Evolutionary conservation across 2,113 vertebrate species (phyloP), one percentile per base, ranked within the genome.

Genomic region (Pachycephala philippinensis): DNA sequence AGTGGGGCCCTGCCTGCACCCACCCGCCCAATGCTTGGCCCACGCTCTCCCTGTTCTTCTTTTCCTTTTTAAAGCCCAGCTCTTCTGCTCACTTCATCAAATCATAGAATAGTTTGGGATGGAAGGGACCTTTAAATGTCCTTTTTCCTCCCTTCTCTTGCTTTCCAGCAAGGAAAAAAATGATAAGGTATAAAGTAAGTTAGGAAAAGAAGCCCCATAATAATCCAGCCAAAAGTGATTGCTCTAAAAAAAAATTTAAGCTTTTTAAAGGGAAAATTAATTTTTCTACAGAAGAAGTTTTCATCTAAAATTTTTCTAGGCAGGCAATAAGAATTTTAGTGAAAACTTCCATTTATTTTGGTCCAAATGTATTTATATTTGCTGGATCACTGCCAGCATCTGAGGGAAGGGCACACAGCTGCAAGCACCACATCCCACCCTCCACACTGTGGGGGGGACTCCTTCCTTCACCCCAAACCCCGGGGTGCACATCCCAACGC

Each of bases 401-500:
- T 3, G 3, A 39, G 27, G 50, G 27, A 53, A 40, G 16, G 37
- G 28, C 8, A 3, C 16, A 6, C 0, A 1, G n/a, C 44, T 45
- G 7, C 3, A 1, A 57, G 37, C 28, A 37, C 39, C 33, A 19
- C 18, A 28, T 39, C 2, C 0, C 7, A 47, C 44, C 21, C 37
- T 60, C 24, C n/a, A 3, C 35, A 6, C 27, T 1, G 2, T 1
- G 13, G 45, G 45, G 30, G 20, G 19, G 4, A 27, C 4, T 19
- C 37, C 13, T 50, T 15, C 2, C 28, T 15, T 74, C 65, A 54
- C 35, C n/a, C 70, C 70, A 44, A 49, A 57, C 28, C 27, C 57
- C 0, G 0, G 27, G 16, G 13, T 5, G 2, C 28, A 10, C 20
- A 15, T 64, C 71, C 71, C 11, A 9, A 30, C 1, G 1, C 9